Base-by-base conservation (phyloP, 2,113 vertebrate species). In the Lophotis ruficrista region DNA sequence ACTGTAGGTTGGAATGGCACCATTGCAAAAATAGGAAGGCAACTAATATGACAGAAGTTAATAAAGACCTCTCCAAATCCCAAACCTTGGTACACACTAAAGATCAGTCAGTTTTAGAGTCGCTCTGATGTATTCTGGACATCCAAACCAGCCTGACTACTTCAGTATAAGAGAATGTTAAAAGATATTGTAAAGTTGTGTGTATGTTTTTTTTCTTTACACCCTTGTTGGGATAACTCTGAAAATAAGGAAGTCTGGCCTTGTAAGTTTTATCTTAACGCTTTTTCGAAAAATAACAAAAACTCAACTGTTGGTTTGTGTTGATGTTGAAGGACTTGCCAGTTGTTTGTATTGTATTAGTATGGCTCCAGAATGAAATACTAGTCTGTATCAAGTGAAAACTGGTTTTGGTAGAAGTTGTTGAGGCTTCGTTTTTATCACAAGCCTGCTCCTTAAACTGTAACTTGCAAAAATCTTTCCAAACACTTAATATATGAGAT, bases 381-480 rank as follows among this genome's bases (percentile, higher is more conserved):
- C 19, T 72, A 73, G 51, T 64, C 80, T 83, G 28, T 92, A 64
- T 89, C 77, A 89, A 84, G 45, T 79, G 33, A 73, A 70, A 47
- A 47, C 12, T 93, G 47, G 83, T 89, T 73, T 41, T 68, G 33
- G 30, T 53, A 56, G 15, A 89, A 87, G 47, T 84, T 95, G 92
- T 94, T 96, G 94, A 92, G 95, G n/a, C 88, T 92, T 95, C 22
- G 0, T 81, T 94, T 94, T 96, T 95, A 96, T 97, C 88, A 41
- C 18, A 4, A 89, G 43, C 18, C 35, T 66, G 19, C 30, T 96
- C 12, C 65, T 95, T 62, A 2, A 76, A 80, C 10, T 54, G 12
- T 58, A 79, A 58, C 37, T 93, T 72, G 51, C n/a, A 80, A 75
- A 95, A 80, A 83, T 87, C 18, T 78, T 90, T 78, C 54, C 57